These are phyloP conservation scores for Chrosomus eos DNA, from an alignment of 2,797 vertebrate species.

Conservation along the genomic window DNA sequence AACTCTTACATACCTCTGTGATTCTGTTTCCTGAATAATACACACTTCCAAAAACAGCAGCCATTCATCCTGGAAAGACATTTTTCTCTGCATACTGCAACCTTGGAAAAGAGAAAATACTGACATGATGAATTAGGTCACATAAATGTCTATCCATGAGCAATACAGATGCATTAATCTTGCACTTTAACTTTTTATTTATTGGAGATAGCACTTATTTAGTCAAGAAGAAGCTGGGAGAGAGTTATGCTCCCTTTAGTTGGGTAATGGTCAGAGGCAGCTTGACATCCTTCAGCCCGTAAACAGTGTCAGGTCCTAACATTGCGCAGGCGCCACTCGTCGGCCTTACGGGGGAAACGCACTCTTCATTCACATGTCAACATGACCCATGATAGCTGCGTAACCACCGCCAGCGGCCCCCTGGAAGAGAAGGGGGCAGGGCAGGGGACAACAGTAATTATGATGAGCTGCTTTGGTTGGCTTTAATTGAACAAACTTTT, in stretches of 20 bases:
- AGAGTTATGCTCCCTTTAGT: slow-evolving; percentile 68
- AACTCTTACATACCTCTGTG: slow-evolving; percentile 11
- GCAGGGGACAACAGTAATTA: slow-evolving; percentile 34
- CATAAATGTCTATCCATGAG: slow-evolving; percentile 53
- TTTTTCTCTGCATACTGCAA: slow-evolving; percentile 37
- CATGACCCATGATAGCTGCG: slow-evolving; percentile 55
- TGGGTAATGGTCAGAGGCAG: slow-evolving; percentile 66
- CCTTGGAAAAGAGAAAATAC: slow-evolving; percentile 35
- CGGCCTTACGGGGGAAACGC: slow-evolving; percentile 53
- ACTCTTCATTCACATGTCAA: slow-evolving; percentile 62
- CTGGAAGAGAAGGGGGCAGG: slow-evolving; percentile 31
- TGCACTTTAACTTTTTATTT: slow-evolving; percentile 55
- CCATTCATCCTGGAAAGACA: slow-evolving; percentile 16
- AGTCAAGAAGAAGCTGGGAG: slow-evolving; percentile 47
- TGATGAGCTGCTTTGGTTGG: slow-evolving; percentile 66
- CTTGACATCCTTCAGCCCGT: slow-evolving; percentile 70
- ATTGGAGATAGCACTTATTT: slow-evolving; percentile 58
- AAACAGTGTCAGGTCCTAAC: slow-evolving; percentile 76
- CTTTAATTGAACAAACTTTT: slow-evolving; percentile 82
- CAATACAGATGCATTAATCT: slow-evolving; percentile 55
- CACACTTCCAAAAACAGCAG: slow-evolving; percentile 9
- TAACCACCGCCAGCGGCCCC: slow-evolving; percentile 54
- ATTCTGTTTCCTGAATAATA: slow-evolving; percentile 30
- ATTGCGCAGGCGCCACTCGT: slow-evolving; percentile 64
- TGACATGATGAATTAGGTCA: slow-evolving; percentile 44